phyloP scores from a whole-genome alignment of 2,113 vertebrate genomes.

The Microcebus tavaratra region DNA sequence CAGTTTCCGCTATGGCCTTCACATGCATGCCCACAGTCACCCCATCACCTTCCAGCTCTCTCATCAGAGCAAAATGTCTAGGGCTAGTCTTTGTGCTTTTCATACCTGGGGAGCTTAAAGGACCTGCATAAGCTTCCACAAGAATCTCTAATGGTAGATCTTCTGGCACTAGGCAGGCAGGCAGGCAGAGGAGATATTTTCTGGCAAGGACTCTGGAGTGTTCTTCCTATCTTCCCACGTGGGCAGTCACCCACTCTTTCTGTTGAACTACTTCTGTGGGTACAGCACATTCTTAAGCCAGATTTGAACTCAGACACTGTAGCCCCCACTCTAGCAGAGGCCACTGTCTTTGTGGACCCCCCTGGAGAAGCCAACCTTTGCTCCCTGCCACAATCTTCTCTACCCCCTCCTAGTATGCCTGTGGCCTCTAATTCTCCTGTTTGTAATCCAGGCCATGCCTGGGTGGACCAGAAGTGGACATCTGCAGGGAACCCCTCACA shows the following conservation, averaged over 20 bases:
- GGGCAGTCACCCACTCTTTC: not conserved
- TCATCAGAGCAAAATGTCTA: not conserved
- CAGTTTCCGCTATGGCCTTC: not conserved
- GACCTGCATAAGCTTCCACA: not conserved
- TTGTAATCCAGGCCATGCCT: not conserved
- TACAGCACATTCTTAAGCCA: not conserved
- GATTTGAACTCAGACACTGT: not conserved
- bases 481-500: not conserved
- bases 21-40: not conserved
- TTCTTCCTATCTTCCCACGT: not conserved
- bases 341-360: not conserved
- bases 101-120: not conserved
- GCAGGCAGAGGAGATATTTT: not conserved
- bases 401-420: not conserved
- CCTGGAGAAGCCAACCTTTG: not conserved
- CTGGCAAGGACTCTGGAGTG: not conserved
- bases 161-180: not conserved
- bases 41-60: no score
- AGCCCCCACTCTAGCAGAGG: not conserved
- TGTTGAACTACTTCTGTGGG: not conserved
- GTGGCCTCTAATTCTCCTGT: not conserved
- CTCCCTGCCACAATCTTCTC: rapidly evolving
- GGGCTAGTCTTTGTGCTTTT: not conserved
- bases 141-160: not conserved
- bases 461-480: not conserved